Percentiles rank a stretch among this genome's conserved stretches.
Evolutionary conservation across 2,113 vertebrate genomes (phyloP).

Genomic region (Asarcornis scutulata): DNA sequence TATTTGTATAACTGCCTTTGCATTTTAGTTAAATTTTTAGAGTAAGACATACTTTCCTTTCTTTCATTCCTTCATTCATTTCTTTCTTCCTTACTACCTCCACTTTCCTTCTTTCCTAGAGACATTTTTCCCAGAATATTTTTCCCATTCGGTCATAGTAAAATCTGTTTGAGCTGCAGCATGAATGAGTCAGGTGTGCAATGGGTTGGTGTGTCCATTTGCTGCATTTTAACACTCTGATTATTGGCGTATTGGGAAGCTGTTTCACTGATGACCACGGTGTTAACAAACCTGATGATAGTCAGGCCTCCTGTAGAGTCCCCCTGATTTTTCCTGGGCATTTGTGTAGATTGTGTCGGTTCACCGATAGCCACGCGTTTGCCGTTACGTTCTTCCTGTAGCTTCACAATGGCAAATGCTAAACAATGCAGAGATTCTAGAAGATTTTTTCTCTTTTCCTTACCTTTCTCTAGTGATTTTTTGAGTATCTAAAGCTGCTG

Average conservation of each 20-base stretch:
- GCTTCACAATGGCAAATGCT: neutral
- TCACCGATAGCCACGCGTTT: neutral
- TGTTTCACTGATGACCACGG: constrained; percentile 16
- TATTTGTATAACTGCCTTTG: neutral
- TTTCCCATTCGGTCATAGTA: neutral
- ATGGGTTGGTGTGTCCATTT: neutral
- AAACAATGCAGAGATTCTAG: neutral
- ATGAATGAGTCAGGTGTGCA: neutral
- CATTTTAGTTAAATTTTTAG: constrained; percentile 22
- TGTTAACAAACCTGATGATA: constrained; percentile 14
- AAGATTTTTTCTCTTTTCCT: neutral
- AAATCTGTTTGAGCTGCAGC: neutral
- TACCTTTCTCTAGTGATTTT: neutral
- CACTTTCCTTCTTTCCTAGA: neutral
- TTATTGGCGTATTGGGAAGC: neutral
- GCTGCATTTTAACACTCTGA: neutral
- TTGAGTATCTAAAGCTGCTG: neutral
- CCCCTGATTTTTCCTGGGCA: neutral
- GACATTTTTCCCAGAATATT: neutral
- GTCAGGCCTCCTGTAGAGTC: neutral
- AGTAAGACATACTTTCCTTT: neutral
- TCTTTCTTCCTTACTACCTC: neutral
- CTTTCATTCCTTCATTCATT: neutral
- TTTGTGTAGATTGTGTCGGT: neutral
- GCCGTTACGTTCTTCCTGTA: neutral